Percentiles rank a stretch among this genome's conserved stretches.
Evolutionary conservation across 92 coral and sea anemone species (phyloP).

Genomic region (Porites divaricata): DNA sequence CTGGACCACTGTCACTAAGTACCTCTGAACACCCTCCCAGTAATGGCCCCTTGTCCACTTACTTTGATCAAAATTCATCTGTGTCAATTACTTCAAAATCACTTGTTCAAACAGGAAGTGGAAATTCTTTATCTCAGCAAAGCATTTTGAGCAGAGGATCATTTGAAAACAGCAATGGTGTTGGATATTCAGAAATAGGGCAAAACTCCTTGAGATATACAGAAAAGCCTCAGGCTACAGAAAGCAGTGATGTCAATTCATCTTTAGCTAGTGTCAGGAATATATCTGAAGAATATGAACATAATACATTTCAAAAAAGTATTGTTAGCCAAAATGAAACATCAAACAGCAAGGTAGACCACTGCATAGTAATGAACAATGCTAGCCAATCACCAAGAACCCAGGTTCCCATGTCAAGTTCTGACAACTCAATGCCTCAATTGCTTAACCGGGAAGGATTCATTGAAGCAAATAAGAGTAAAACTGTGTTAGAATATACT

Average conservation of each 20-base stretch:
- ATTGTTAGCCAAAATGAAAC: not conserved
- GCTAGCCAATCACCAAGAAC: not conserved
- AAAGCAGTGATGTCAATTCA: not conserved
- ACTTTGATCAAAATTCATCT: not conserved
- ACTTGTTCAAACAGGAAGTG: not conserved
- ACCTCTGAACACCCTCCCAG: slow-evolving; percentile 16
- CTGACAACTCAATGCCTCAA: not conserved
- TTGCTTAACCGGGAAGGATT: not conserved
- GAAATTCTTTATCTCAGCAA: not conserved
- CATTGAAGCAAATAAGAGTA: not conserved
- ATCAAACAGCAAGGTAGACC: not conserved
- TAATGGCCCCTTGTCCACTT: slow-evolving; percentile 15
- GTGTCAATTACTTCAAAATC: not conserved
- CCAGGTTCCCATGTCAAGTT: not conserved
- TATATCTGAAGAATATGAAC: not conserved
- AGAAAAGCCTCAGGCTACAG: not conserved
- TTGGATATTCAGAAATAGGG: not conserved
- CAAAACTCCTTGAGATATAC: not conserved
- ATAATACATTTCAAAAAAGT: not conserved
- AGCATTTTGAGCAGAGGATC: not conserved
- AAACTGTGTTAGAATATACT: not conserved
- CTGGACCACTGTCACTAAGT: slow-evolving; percentile 12
- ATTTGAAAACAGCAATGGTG: not conserved
- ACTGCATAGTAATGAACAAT: not conserved
- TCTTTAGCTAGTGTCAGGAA: not conserved